Conservation (phyloP, 2,888 invertebrate species). For the Drosophila quinaria region DNA sequence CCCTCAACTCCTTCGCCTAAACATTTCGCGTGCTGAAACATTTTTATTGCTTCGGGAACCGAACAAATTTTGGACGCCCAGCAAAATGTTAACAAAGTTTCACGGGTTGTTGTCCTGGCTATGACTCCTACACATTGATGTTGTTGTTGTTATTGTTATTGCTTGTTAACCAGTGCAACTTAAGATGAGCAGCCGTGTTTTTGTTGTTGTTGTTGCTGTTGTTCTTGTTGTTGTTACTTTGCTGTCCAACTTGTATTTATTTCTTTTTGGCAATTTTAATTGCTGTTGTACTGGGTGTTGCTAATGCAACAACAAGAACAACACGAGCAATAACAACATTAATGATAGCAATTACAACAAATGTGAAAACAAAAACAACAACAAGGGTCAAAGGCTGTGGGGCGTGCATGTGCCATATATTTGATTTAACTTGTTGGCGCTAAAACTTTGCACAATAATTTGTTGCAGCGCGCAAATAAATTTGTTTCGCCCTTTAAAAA, state of each 20-base stretch:
- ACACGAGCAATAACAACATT: conserved; percentile 37
- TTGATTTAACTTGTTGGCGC: conserved; percentile 80
- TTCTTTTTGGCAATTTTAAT: conserved; percentile 72
- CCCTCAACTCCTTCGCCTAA: background rate
- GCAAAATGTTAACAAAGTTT: conserved; percentile 71
- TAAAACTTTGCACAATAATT: conserved; percentile 59
- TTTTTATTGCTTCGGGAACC: conserved; percentile 70
- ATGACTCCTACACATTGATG: conserved; percentile 33
- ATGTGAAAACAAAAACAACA: conserved; percentile 28
- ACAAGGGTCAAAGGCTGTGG: conserved; percentile 14
- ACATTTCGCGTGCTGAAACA: conserved; percentile 55
- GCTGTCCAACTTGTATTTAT: conserved; percentile 58
- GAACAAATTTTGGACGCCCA: conserved; percentile 59
- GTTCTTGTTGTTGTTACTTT: conserved; percentile 14
- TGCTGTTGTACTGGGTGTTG: conserved; percentile 78
- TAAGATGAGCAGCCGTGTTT: conserved; percentile 65
- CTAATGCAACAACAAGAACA: conserved; percentile 24
- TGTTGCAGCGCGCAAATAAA: conserved; percentile 72
- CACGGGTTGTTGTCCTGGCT: conserved; percentile 66
- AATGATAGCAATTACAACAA: conserved; percentile 52
- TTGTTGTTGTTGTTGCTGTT: conserved; percentile 17
- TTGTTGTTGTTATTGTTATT: conserved; percentile 23
- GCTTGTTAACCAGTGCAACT: conserved; percentile 65
- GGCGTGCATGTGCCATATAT: conserved; percentile 69
- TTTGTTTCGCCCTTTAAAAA: conserved; percentile 75